phyloP scores from a whole-genome alignment of 2,888 invertebrate species.

The Nasonia oneida region DNA sequence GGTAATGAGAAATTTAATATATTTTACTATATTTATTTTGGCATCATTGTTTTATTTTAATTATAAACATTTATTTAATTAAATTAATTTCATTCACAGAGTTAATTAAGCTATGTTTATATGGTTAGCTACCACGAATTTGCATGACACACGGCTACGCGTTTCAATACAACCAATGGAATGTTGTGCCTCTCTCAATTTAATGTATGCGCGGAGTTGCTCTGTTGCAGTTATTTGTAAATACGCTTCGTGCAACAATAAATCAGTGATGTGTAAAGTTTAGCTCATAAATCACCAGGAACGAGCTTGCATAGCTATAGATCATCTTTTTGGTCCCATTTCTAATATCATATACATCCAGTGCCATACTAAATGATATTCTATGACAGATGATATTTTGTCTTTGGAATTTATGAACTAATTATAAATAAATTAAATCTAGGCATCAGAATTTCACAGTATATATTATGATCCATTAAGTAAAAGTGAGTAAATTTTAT shows the following conservation, averaged over 20 bases:
- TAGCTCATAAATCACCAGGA: background rate
- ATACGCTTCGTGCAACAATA: background rate
- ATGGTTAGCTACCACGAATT: background rate
- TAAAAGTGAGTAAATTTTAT: too few relatives aligned
- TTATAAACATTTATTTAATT: too few relatives aligned
- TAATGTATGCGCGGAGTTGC: background rate
- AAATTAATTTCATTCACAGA: too few relatives aligned
- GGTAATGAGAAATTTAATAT: too few relatives aligned
- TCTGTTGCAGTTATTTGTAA: background rate
- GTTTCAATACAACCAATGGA: slow-evolving; percentile 5
- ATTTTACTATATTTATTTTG: too few relatives aligned
- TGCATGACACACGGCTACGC: background rate
- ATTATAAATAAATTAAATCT: too few relatives aligned
- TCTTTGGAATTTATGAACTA: too few relatives aligned
- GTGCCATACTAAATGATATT: too few relatives aligned
- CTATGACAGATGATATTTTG: too few relatives aligned
- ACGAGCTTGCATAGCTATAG: background rate
- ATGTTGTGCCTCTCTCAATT: background rate
- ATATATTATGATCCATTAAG: too few relatives aligned
- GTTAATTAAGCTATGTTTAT: too few relatives aligned
- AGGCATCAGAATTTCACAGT: too few relatives aligned
- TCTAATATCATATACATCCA: background rate
- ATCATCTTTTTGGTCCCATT: background rate
- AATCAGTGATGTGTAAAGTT: background rate
- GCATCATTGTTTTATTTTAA: background rate